A percentile compares a stretch with the other conserved stretches of the same genome.
These are phyloP conservation scores for Apamea crenata DNA, from an alignment of 2,888 invertebrate species.

Conservation along the genomic window DNA sequence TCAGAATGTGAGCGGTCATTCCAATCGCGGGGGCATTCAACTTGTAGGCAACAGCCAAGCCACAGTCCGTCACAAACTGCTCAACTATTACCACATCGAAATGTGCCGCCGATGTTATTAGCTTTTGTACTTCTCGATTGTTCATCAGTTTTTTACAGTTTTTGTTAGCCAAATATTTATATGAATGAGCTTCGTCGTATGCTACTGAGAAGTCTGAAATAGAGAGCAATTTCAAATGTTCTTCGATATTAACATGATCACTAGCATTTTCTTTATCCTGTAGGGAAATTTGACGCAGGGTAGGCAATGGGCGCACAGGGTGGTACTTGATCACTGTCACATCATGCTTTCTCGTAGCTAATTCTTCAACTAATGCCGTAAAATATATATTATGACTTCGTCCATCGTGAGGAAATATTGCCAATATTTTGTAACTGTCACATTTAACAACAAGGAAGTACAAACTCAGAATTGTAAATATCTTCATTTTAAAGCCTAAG, in stretches of 20 bases:
- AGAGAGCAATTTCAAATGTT: constrained; percentile 31
- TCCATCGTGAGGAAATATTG: constrained; percentile 73
- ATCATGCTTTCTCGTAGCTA: constrained; percentile 75
- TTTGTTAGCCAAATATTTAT: constrained; percentile 56
- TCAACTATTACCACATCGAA: constrained; percentile 90
- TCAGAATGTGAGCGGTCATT: constrained; percentile 87
- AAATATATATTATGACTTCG: constrained; percentile 72
- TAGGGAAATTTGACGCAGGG: constrained; percentile 78
- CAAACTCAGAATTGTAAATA: constrained; percentile 20
- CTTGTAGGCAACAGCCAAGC: constrained; percentile 88
- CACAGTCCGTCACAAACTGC: constrained; percentile 88
- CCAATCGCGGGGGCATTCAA: constrained; percentile 89
- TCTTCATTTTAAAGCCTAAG: constrained; percentile 17
- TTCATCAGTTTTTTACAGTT: constrained; percentile 69
- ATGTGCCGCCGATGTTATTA: constrained; percentile 71
- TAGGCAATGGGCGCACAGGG: constrained; percentile 74
- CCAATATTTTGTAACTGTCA: constrained; percentile 68
- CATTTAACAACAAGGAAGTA: constrained; percentile 35
- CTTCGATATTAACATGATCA: constrained; percentile 37
- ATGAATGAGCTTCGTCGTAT: constrained; percentile 30
- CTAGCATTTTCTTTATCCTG: constrained; percentile 51
- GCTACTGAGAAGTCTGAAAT: constrained; percentile 52
- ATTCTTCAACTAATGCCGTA: constrained; percentile 63
- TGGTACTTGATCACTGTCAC: constrained; percentile 79
- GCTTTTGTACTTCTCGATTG: constrained; percentile 64